Evolutionary conservation across 2,888 invertebrate species (phyloP), one percentile per base, ranked within the genome.

Genomic region (Disparrhopalites patrizii): DNA sequence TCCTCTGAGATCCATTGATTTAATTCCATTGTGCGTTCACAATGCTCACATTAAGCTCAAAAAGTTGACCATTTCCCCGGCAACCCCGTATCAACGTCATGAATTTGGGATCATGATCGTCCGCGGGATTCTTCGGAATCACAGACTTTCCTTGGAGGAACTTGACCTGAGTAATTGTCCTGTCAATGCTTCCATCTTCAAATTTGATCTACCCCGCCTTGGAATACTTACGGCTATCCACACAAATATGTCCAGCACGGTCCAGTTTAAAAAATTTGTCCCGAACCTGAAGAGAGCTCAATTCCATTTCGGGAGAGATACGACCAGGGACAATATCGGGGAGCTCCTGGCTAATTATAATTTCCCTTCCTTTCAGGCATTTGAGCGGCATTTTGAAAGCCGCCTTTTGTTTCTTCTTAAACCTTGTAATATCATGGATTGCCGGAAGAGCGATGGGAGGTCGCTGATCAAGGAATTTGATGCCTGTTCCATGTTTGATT

Each of bases 51-150:
- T 58, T n/a, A 25, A 28, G 4, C 43, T 58, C n/a, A 23, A 15
- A 43, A 58, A 58, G 28, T 18, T 58, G 2, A 40, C 57, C 8
- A 23, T 58, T 25, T 40, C 20, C 30, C 57, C 57, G n/a, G 38
- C 38, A 1, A 27, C 13, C 27, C 18, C 27, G 4, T 20, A 10
- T 23, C 57, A 58, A 15, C 25, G 7, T 3, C 33, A 58, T 40
- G 57, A 58, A 8, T 58, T 58, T 27, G 57, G 57, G n/a, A 28
- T 36, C n/a, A 58, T 58, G 4, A 43, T 58, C 1, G 27, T 58
- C 18, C 57, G 57, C n/a, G 57, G 36, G 36, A 27, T 58, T 1
- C n/a, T 58, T 13, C 33, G 36, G 18, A 58, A 58, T 28, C 25
- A 58, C n/a, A 40, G 57, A 13, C 36, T 25, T 3, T 18, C 57